phyloP scores from a whole-genome alignment of 2,113 vertebrate genomes.

The Nesoenas mayeri region DNA sequence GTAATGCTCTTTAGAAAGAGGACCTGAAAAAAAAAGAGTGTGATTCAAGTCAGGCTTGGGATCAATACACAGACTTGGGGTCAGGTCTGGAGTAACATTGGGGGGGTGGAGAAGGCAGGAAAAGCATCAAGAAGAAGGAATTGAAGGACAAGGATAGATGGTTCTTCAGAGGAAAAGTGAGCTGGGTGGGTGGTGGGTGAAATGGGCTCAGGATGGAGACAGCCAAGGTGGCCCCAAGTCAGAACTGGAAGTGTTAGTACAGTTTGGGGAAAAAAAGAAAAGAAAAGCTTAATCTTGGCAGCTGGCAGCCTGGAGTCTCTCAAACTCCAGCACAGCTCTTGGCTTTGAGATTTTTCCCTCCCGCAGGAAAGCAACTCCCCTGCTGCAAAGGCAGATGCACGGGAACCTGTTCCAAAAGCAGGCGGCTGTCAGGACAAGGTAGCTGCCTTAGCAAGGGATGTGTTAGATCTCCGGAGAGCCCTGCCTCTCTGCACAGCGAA shows the following conservation, averaged over 20 bases:
- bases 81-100: not conserved
- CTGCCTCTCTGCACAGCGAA: slow-evolving; percentile 39
- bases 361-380: not conserved
- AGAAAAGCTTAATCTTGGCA: not conserved
- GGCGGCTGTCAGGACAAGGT: not conserved
- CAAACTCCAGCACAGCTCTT: not conserved
- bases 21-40: not conserved
- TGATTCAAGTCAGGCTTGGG: slow-evolving; percentile 1
- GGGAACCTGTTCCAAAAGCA: not conserved
- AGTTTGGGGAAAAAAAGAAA: not conserved
- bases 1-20: slow-evolving; percentile 4
- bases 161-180: not conserved
- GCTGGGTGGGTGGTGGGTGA: not conserved
- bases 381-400: not conserved
- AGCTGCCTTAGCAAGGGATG: not conserved
- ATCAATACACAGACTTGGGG: slow-evolving; percentile 9
- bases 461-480: slow-evolving; percentile 23
- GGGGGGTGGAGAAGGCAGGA: not conserved
- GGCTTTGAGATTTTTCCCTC: not conserved
- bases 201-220: not conserved
- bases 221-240: not conserved
- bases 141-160: not conserved
- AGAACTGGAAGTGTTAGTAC: not conserved
- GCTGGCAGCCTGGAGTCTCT: not conserved
- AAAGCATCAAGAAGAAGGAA: not conserved